Percentiles rank a stretch among this genome's conserved stretches.
These are phyloP conservation scores for Coracopsis vasa DNA, from an alignment of 2,113 vertebrate species.

Conservation along the genomic window DNA sequence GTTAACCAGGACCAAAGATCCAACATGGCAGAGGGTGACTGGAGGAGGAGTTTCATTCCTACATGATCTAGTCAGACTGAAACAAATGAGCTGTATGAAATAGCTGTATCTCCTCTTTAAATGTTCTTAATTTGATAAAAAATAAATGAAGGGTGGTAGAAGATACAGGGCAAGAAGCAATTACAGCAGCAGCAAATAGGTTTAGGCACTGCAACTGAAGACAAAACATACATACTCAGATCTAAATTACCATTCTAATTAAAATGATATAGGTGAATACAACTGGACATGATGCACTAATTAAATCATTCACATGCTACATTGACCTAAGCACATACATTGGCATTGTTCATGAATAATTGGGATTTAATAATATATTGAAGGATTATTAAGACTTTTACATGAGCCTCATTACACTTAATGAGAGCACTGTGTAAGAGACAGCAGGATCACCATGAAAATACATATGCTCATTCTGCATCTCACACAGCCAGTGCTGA, in stretches of 20 bases:
- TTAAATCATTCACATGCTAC: not conserved
- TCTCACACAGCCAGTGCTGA: not conserved
- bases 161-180: not conserved
- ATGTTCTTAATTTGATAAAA: not conserved
- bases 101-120: not conserved
- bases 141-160: not conserved
- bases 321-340: not conserved
- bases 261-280: not conserved
- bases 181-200: not conserved
- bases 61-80: not conserved
- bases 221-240: not conserved
- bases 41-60: not conserved
- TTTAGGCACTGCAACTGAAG: not conserved
- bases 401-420: slow-evolving; percentile 21
- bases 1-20: not conserved
- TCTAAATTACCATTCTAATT: slow-evolving; percentile 17
- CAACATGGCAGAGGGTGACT: not conserved
- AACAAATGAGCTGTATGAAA: not conserved
- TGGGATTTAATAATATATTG: slow-evolving; percentile 14
- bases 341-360: slow-evolving; percentile 13
- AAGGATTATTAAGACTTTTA: slow-evolving; percentile 27
- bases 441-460: not conserved
- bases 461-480: not conserved
- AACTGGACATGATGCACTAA: slow-evolving; percentile 9
- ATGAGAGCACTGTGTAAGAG: not conserved